Conservation (phyloP, 2,797 vertebrate genomes). For the Gymnopithys bicolor region DNA sequence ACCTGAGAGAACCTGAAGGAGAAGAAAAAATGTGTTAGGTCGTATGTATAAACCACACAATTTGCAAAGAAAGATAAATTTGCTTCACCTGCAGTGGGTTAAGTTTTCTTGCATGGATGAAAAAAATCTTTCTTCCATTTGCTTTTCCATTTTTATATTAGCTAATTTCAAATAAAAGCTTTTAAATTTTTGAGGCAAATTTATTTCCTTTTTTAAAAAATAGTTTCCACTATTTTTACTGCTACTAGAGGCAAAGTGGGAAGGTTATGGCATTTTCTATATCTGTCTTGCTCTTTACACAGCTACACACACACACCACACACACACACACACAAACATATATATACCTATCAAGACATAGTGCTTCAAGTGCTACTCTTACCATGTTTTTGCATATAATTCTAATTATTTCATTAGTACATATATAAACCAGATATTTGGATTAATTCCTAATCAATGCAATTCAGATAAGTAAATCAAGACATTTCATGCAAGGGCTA, state of each 20-base stretch:
- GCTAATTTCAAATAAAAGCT: neutral
- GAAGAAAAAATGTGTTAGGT: neutral
- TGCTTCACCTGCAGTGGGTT: neutral
- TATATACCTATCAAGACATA: neutral
- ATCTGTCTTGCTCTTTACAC: neutral
- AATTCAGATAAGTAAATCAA: neutral
- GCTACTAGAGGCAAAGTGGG: neutral
- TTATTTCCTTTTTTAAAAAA: neutral
- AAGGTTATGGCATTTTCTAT: neutral
- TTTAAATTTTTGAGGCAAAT: neutral
- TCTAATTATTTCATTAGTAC: neutral
- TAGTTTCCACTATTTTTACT: neutral
- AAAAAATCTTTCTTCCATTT: neutral
- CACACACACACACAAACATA: neutral
- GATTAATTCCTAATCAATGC: neutral
- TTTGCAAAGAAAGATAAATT: neutral
- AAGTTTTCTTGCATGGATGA: neutral
- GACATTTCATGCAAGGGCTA: neutral
- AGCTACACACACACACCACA: neutral
- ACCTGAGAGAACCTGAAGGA: neutral
- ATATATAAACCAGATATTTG: neutral
- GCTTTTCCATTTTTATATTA: no score
- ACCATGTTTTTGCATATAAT: neutral
- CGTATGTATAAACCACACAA: neutral
- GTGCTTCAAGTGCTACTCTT: neutral